Evolutionary conservation across 2,797 vertebrate species (phyloP).

Genomic region (Stomatorhinus walkeri): DNA sequence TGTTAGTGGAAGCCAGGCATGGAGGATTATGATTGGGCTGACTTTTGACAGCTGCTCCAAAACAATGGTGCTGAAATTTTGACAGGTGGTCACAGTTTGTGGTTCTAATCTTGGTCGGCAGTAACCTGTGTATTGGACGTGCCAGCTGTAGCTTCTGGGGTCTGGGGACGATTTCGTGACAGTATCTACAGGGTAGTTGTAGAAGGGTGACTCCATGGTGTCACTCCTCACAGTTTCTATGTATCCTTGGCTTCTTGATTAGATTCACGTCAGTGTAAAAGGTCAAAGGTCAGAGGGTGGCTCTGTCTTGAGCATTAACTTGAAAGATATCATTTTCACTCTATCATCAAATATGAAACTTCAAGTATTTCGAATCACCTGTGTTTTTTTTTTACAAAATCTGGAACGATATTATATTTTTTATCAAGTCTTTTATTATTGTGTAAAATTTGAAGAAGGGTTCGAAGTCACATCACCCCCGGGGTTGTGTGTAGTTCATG

Average conservation of each 20-base stretch:
- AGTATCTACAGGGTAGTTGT: not conserved
- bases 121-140: not conserved
- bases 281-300: not conserved
- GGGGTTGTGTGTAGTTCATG: not conserved
- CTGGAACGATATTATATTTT: not conserved
- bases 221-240: not conserved
- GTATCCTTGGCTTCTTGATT: not conserved
- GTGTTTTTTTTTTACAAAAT: not conserved
- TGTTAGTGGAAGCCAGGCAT: not conserved
- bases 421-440: not conserved
- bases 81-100: slow-evolving; percentile 1
- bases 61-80: not conserved
- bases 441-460: not conserved
- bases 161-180: not conserved
- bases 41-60: not conserved
- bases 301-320: not conserved
- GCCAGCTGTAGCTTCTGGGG: not conserved
- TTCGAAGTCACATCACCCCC: not conserved
- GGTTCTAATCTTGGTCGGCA: not conserved
- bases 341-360: not conserved
- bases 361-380: not conserved
- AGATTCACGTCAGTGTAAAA: not conserved
- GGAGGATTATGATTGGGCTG: not conserved
- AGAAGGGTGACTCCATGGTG: not conserved
- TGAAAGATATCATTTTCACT: not conserved